These are phyloP conservation scores for Megaptera novaeangliae DNA, from an alignment of 2,113 vertebrate genomes.

Conservation along the genomic window DNA sequence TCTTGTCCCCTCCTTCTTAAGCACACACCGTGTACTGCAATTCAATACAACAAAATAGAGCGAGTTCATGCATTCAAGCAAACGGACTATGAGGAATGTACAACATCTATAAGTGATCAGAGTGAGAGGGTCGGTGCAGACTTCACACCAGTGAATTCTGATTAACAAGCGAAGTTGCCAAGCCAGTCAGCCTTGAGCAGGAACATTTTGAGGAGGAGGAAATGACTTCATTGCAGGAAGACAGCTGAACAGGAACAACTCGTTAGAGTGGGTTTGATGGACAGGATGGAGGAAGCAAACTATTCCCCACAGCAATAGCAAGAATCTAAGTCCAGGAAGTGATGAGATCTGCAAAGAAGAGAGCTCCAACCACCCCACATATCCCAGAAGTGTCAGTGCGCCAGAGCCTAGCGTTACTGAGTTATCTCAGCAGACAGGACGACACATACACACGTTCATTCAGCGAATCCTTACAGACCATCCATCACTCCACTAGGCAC, in stretches of 20 bases:
- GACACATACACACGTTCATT: neutral
- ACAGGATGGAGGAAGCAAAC: slow-evolving; percentile 13
- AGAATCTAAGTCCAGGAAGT: slow-evolving; percentile 50
- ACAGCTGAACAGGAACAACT: slow-evolving; percentile 48
- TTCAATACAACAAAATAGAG: neutral
- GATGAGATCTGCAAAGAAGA: slow-evolving; percentile 50
- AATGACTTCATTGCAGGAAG: slow-evolving; percentile 49
- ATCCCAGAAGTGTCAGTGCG: neutral
- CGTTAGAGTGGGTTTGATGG: slow-evolving; percentile 59
- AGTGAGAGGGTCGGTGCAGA: neutral
- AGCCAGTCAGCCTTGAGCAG: neutral
- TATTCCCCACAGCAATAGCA: slow-evolving; percentile 13
- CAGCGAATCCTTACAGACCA: neutral
- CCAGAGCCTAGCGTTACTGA: neutral
- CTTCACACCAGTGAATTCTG: neutral
- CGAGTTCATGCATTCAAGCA: neutral
- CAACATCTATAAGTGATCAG: neutral
- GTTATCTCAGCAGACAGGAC: neutral
- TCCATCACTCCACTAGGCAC: neutral
- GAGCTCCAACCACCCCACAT: neutral
- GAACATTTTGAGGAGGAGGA: slow-evolving; percentile 22
- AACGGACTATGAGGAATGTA: neutral
- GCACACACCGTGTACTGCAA: neutral
- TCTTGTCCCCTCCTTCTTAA: neutral
- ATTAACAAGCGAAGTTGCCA: neutral